Percentiles rank a stretch among this genome's conserved stretches.
Conservation (phyloP, 2,888 invertebrate species). For the Thera obeliscata region DNA sequence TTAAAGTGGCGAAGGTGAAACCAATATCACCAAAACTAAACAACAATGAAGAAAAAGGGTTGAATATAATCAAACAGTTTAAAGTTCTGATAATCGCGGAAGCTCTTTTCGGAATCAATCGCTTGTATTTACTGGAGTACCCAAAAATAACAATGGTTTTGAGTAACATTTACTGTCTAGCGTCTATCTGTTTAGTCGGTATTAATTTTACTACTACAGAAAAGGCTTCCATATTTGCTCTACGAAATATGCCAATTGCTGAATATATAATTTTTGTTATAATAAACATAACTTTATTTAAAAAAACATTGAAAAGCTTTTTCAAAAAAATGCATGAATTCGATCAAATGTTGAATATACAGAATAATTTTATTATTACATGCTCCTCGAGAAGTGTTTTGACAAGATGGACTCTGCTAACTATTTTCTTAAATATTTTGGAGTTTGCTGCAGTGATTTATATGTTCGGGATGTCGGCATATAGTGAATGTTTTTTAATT, state of each 20-base stretch:
- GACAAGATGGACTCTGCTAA: conserved; percentile 26
- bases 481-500: not conserved
- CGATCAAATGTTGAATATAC: conserved; percentile 58
- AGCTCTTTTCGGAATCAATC: conserved; percentile 15
- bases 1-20: conserved; percentile 1
- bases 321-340: conserved; percentile 52
- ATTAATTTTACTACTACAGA: not conserved
- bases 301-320: conserved; percentile 46
- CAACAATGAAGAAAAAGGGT: not conserved
- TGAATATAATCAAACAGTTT: conserved; percentile 8
- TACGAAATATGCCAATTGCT: conserved; percentile 47
- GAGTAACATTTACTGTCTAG: conserved; percentile 3
- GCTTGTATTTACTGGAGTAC: conserved; percentile 42
- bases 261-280: conserved; percentile 53
- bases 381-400: conserved; percentile 39
- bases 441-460: conserved; percentile 44
- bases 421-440: conserved; percentile 41
- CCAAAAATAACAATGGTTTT: not conserved
- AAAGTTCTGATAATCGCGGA: conserved; percentile 8
- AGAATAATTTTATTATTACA: conserved; percentile 44
- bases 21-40: not conserved
- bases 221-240: conserved; percentile 32
- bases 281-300: conserved; percentile 46
- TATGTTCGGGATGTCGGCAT: no score
- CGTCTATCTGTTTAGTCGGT: conserved; percentile 2